phyloP scores from a whole-genome alignment of 2,888 invertebrate species.

The Xestobium rufovillosum region DNA sequence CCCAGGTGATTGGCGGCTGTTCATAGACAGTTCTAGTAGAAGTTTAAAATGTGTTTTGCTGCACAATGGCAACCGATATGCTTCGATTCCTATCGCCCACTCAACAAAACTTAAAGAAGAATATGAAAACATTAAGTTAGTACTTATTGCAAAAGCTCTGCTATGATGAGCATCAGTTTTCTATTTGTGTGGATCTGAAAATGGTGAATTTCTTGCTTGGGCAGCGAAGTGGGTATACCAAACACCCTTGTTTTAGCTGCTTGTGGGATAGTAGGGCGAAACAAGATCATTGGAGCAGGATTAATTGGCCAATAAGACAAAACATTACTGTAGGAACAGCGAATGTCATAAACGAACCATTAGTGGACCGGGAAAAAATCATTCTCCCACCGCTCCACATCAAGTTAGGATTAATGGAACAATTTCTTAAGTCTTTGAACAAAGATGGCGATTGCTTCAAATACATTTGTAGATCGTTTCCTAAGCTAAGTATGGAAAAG shows the following conservation, averaged over 20 bases:
- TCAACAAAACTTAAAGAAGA: conserved; percentile 14
- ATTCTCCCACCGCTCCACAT: conserved; percentile 23
- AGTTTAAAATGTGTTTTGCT: conserved; percentile 15
- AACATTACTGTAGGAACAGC: conserved; percentile 12
- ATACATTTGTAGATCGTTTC: conserved; percentile 14
- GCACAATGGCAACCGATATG: conserved; percentile 7
- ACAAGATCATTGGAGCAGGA: too few relatives aligned
- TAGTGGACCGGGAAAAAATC: conserved; percentile 16
- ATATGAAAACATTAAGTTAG: conserved; percentile 8
- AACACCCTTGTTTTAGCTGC: conserved; percentile 4
- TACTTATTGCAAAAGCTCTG: conserved; percentile 13
- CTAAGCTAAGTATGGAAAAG: conserved; percentile 12
- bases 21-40: conserved; percentile 18
- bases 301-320: conserved; percentile 17
- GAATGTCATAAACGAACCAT: conserved; percentile 19
- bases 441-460: conserved; percentile 11
- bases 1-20: conserved; percentile 18
- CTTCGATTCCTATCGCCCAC: conserved; percentile 9
- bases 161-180: conserved; percentile 9
- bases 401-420: conserved; percentile 18
- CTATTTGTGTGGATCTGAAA: conserved; percentile 13
- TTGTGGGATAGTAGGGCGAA: too few relatives aligned
- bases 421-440: conserved; percentile 19
- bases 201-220: conserved; percentile 13
- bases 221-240: conserved; percentile 14